Conservation (phyloP, 2,113 vertebrate genomes). For the Isurus oxyrinchus region DNA sequence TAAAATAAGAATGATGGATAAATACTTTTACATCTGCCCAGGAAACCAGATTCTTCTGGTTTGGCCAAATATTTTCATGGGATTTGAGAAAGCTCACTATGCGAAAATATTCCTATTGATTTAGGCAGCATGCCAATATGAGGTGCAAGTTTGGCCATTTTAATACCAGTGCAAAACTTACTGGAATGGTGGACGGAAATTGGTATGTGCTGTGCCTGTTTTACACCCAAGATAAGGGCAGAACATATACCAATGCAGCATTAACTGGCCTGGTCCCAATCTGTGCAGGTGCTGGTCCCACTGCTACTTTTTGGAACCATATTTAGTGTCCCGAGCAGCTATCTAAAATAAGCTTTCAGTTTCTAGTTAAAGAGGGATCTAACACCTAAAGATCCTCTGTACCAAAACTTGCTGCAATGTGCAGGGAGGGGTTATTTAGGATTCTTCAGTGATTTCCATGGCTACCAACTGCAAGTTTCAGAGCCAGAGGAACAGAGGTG, state of each 20-base stretch:
- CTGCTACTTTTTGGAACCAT: not conserved
- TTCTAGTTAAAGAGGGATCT: not conserved
- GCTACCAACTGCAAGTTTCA: not conserved
- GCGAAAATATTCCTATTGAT: not conserved
- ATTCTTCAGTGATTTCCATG: not conserved
- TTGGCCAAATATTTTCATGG: not conserved
- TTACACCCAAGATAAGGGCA: no score
- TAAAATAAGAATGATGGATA: not conserved
- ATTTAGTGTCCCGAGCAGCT: not conserved
- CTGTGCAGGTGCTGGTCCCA: not conserved
- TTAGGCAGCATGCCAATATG: not conserved
- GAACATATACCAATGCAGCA: not conserved
- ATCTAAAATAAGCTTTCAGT: not conserved
- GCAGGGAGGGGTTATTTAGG: not conserved
- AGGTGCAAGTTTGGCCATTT: not conserved
- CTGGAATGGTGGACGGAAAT: not conserved
- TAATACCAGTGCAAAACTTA: not conserved
- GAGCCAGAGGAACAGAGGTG: not conserved
- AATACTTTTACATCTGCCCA: not conserved
- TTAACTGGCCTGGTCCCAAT: not conserved
- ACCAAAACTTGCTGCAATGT: not conserved
- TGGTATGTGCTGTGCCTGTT: not conserved
- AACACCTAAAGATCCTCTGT: not conserved
- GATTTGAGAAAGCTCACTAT: not conserved
- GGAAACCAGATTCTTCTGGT: slow-evolving; percentile 16